phyloP scores from a whole-genome alignment of 2,888 invertebrate species.

The Hypercompe scribonia region DNA sequence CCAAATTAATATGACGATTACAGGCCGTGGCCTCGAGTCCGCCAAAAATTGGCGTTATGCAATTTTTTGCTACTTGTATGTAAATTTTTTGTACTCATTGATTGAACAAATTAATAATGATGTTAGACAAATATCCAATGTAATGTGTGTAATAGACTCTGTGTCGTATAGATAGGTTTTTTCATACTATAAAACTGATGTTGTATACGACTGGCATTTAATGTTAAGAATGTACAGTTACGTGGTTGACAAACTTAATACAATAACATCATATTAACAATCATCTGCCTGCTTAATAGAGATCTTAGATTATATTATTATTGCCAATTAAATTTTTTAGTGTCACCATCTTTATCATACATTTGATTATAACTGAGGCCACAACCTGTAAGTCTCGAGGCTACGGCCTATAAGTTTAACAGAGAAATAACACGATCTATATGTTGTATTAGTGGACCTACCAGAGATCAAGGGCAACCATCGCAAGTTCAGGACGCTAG shows the following conservation, averaged over 20 bases:
- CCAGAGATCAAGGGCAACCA: conserved; percentile 99
- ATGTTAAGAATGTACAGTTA: neutral
- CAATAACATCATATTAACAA: neutral
- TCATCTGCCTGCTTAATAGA: neutral
- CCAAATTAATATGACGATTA: conserved; percentile 18
- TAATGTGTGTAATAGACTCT: neutral
- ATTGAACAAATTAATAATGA: neutral
- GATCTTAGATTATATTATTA: neutral
- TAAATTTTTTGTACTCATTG: neutral
- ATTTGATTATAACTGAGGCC: neutral
- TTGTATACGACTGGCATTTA: neutral
- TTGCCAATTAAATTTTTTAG: neutral
- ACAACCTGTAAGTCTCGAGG: conserved; percentile 21
- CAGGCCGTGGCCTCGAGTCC: conserved; percentile 26
- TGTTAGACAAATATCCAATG: neutral
- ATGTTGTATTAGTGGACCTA: conserved; percentile 93
- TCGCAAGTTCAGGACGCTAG: conserved; percentile 99
- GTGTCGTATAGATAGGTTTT: neutral
- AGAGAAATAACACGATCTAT: conserved; percentile 40
- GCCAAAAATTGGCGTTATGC: conserved; percentile 2
- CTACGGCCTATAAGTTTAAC: conserved; percentile 18
- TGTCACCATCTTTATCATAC: neutral
- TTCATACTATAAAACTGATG: neutral
- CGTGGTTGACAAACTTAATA: neutral
- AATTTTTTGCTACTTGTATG: neutral